Conservation (phyloP, 2,797 vertebrate genomes). For the Poecilia gillii region DNA sequence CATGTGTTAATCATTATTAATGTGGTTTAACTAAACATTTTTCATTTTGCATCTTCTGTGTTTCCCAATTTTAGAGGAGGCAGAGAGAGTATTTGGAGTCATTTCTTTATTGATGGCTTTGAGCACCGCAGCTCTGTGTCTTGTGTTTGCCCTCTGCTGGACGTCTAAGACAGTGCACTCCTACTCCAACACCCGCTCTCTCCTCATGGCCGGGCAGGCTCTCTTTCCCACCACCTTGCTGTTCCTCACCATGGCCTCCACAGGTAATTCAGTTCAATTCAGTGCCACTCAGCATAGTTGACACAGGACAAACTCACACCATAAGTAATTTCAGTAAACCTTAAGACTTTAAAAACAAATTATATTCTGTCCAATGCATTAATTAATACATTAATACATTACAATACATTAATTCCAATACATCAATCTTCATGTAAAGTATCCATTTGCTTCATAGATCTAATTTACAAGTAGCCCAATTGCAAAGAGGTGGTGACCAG, state of each 20-base stretch:
- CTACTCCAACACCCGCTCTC: slow-evolving; percentile 82
- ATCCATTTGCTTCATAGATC: background rate
- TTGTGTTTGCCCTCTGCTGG: slow-evolving; percentile 85
- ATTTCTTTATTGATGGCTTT: slow-evolving; percentile 81
- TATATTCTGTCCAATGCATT: background rate
- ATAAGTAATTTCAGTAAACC: background rate
- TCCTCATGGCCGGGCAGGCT: slow-evolving; percentile 78
- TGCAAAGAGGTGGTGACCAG: background rate
- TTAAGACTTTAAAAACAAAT: background rate
- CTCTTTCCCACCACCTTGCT: slow-evolving; percentile 83
- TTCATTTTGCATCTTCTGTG: background rate
- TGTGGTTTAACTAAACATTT: background rate
- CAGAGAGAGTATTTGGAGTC: slow-evolving; percentile 77
- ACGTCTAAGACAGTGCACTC: slow-evolving; percentile 77
- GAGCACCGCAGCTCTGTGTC: slow-evolving; percentile 76
- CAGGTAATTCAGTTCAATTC: slow-evolving; percentile 66
- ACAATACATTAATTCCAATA: too few relatives aligned
- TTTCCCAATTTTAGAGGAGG: slow-evolving; percentile 72
- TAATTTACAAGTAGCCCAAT: background rate
- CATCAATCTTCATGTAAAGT: background rate
- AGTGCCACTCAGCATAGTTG: background rate
- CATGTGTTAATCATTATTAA: background rate
- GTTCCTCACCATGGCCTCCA: slow-evolving; percentile 76
- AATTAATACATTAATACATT: background rate
- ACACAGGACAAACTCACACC: background rate